phyloP scores from a whole-genome alignment of 1,140 invertebrate genomes.

The Bemisia tabaci region DNA sequence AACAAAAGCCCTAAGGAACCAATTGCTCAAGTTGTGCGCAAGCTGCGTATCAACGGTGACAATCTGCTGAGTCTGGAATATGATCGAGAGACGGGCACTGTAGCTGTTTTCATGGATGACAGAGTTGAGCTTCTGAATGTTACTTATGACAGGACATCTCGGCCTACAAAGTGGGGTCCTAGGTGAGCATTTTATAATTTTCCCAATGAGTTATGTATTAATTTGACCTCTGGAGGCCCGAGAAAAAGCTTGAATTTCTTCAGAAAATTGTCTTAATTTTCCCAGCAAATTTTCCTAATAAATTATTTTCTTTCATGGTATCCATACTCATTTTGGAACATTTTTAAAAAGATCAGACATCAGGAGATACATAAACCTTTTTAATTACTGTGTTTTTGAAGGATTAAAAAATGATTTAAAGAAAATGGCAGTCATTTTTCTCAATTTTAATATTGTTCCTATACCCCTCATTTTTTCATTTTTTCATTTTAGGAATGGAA shows the following conservation, averaged over 20 bases:
- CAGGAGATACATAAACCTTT: too few species aligned
- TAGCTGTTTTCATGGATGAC: slow-evolving; percentile 81
- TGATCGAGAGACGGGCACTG: slow-evolving; percentile 73
- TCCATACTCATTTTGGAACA: too few species aligned
- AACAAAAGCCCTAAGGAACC: slow-evolving; percentile 40
- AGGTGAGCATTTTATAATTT: slow-evolving; percentile 34
- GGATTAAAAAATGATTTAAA: too few species aligned
- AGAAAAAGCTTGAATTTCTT: too few species aligned
- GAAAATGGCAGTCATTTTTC: too few species aligned
- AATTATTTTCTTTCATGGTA: too few species aligned
- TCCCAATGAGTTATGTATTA: background rate
- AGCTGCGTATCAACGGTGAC: slow-evolving; percentile 77
- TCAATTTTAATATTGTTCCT: too few species aligned
- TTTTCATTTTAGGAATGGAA: slow-evolving; percentile 41
- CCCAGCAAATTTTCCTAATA: too few species aligned
- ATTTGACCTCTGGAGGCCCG: background rate
- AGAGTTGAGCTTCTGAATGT: slow-evolving; percentile 78
- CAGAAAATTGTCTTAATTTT: too few species aligned
- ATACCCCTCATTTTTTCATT: too few species aligned
- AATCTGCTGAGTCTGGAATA: slow-evolving; percentile 85
- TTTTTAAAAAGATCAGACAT: too few species aligned
- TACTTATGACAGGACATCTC: slow-evolving; percentile 79
- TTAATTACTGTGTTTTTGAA: too few species aligned
- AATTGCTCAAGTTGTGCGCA: slow-evolving; percentile 66
- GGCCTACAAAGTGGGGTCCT: slow-evolving; percentile 78